Base-by-base conservation (phyloP, 2,888 invertebrate genomes). In the Calameuta pallipes region DNA sequence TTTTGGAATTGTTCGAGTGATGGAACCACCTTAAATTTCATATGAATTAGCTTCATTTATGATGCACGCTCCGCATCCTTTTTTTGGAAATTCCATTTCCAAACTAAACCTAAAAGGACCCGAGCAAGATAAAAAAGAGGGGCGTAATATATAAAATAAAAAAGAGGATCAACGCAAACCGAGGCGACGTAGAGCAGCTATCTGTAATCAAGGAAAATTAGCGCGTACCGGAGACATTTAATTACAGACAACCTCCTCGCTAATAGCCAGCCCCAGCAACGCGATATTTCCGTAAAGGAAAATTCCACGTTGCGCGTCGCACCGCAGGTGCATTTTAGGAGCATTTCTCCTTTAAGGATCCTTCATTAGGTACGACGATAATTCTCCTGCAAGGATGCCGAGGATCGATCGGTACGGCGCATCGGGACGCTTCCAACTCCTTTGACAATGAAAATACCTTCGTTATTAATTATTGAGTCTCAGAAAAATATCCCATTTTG, bases 191-290 rank as follows among this genome's bases (percentile, higher is more conserved):
- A 2, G 23, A 56, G 23, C 41, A 56, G 41, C 41, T 56, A 56
- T 87, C 90, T 90, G 90, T 90, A 89, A 91, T 91, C 91, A 91
- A 90, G 89, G 90, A 89, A 91, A 91, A 90, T 91, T 91, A 91
- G 87, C 86, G 84, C 85, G 86, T 82, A 80, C 85, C 76, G 80
- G 77, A 80, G 82, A 83, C 80, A 81, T 87, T 89, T 90, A 90
- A 91, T 91, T 89, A 91, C 90, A 91, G 88, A 80, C 82, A 80
- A 82, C 41, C 41, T 56, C 23, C 9, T 56, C 9, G 41, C 41
- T 56, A 56, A 71, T 68, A 23, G 41, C 41, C 23, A 56, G 41
- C 15, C 41, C 41, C 41, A 56, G 41, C 23, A 56, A 56, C 41
- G 41, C 41, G 41, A 56, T 56, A 56, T 56, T 56, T 56, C 23